A percentile compares a stretch with the other conserved stretches of the same genome.
These are phyloP conservation scores for Tragulus kanchil DNA, from an alignment of 2,113 vertebrate species.

Conservation along the genomic window DNA sequence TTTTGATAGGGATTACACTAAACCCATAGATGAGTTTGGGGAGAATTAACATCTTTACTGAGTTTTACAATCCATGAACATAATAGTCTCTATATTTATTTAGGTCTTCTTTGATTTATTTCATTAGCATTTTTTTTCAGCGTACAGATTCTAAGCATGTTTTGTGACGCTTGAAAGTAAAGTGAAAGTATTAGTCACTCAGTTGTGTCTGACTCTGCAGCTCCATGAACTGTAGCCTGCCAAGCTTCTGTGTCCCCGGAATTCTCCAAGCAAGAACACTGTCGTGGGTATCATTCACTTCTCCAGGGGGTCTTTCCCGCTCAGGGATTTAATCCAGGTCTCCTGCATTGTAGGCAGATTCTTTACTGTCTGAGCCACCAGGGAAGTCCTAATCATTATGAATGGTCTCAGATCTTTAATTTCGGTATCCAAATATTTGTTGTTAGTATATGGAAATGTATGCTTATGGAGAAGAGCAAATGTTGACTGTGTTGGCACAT, in stretches of 20 bases:
- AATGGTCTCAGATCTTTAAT: constrained; percentile 15
- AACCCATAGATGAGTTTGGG: neutral
- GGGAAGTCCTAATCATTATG: neutral
- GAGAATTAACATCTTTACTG: neutral
- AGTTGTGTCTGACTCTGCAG: neutral
- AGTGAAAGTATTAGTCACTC: neutral
- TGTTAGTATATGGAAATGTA: neutral
- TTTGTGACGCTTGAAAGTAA: constrained; percentile 13
- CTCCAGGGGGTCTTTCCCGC: neutral
- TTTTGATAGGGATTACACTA: neutral
- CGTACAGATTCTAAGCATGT: neutral
- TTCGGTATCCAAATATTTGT: neutral
- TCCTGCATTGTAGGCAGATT: neutral
- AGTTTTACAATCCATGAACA: neutral
- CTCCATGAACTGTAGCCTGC: neutral
- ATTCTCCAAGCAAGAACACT: neutral
- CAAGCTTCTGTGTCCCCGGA: neutral
- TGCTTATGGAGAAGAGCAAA: constrained; percentile 2
- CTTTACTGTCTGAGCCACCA: neutral
- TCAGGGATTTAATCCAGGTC: neutral
- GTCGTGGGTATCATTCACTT: neutral
- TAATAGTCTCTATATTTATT: neutral
- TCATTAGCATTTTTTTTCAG: constrained; percentile 54
- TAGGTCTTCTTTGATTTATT: neutral
- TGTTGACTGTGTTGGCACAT: neutral